Evolutionary conservation across 2,888 invertebrate genomes (phyloP).

Genomic region (Stictocephala bisonia): DNA sequence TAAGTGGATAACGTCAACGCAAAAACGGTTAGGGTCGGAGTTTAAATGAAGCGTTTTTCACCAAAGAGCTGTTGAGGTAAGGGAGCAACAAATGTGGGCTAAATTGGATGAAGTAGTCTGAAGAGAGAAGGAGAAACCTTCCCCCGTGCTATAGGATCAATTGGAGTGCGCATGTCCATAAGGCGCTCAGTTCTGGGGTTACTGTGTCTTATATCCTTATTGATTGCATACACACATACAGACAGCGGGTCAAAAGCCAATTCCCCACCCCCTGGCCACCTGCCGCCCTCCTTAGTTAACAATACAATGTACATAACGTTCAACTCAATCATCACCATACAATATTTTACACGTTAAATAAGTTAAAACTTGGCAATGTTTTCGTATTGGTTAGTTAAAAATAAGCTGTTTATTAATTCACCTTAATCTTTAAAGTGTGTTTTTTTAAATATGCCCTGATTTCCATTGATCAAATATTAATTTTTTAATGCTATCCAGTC

Average conservation of each 20-base stretch:
- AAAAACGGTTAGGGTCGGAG: slow-evolving; percentile 17
- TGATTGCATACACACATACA: slow-evolving; percentile 39
- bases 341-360: too few species aligned
- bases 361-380: too few species aligned
- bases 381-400: too few species aligned
- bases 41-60: slow-evolving; percentile 34
- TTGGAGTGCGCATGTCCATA: slow-evolving; percentile 32
- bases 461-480: too few species aligned
- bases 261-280: neutral
- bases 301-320: too few species aligned
- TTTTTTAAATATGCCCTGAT: too few species aligned
- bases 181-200: slow-evolving; percentile 28
- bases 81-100: slow-evolving; percentile 37
- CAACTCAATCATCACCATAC: too few species aligned
- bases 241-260: slow-evolving; percentile 40
- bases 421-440: too few species aligned
- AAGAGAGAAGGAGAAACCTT: neutral
- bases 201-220: slow-evolving; percentile 38
- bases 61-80: slow-evolving; percentile 11
- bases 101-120: slow-evolving; percentile 37
- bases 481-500: too few species aligned
- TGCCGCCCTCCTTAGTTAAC: neutral
- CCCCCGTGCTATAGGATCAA: slow-evolving; percentile 25
- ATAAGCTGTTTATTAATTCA: too few species aligned
- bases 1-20: slow-evolving; percentile 2